A percentile compares a stretch with the other conserved stretches of the same genome.
These are phyloP conservation scores for Cephalopterus ornatus DNA, from an alignment of 2,113 vertebrate species.

Conservation along the genomic window DNA sequence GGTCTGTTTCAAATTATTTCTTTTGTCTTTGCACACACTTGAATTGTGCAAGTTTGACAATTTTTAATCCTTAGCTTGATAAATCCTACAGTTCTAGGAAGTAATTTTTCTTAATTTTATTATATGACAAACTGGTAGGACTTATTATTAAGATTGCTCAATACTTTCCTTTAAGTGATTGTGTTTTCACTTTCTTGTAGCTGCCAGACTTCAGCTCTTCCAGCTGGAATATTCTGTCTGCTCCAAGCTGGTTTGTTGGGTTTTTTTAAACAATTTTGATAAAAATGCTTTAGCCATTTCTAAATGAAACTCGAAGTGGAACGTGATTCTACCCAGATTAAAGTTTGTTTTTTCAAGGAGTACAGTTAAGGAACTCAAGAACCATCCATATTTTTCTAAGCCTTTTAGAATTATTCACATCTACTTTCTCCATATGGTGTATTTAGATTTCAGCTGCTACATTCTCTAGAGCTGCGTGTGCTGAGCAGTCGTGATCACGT, in stretches of 20 bases:
- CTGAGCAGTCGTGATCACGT: fast-evolving
- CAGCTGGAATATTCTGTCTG: background rate
- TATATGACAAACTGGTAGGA: background rate
- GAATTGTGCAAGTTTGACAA: background rate
- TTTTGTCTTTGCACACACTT: background rate
- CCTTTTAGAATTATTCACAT: background rate
- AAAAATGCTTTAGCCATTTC: background rate
- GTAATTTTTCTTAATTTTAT: background rate
- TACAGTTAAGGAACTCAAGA: background rate
- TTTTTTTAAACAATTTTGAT: background rate
- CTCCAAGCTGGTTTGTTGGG: background rate
- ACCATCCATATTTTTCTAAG: background rate
- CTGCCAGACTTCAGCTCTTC: background rate
- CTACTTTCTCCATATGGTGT: background rate
- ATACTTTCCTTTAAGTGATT: background rate
- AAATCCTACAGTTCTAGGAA: background rate
- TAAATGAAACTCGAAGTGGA: background rate
- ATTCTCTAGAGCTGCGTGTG: background rate
- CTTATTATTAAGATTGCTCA: background rate
- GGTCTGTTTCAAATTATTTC: background rate
- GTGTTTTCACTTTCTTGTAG: background rate
- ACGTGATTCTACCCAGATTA: background rate
- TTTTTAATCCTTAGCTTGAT: background rate
- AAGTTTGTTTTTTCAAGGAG: background rate
- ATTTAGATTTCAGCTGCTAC: background rate